Conservation (phyloP, 2,113 vertebrate species). For the Hemicordylus capensis region DNA sequence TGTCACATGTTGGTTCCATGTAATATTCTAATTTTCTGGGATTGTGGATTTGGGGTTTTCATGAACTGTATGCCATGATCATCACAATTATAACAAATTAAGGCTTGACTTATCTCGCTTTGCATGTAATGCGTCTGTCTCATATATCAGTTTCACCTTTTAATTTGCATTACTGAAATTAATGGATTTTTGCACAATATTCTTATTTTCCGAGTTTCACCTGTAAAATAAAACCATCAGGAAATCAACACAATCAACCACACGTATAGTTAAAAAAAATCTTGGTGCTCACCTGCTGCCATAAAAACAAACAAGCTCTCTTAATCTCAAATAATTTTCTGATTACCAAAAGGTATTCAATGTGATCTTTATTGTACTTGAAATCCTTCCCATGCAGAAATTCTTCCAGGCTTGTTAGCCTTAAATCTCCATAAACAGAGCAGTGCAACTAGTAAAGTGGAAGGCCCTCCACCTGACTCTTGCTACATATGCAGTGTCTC, state of each 20-base stretch:
- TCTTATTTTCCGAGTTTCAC: no score
- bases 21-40: no score
- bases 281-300: background rate
- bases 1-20: no score
- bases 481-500: background rate
- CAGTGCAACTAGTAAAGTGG: background rate
- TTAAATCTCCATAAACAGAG: background rate
- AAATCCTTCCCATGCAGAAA: background rate
- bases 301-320: background rate
- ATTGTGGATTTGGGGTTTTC: no score
- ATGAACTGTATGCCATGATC: no score
- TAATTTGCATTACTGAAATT: no score
- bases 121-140: no score
- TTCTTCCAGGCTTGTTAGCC: background rate
- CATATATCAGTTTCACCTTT: no score
- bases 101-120: no score
- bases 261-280: background rate
- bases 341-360: background rate
- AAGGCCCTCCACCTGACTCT: background rate
- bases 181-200: no score
- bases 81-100: no score
- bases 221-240: background rate
- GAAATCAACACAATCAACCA: background rate
- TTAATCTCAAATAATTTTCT: background rate
- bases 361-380: background rate